Evolutionary conservation across 2,888 invertebrate genomes (phyloP).

Genomic region (Troglohyphantes excavatus): DNA sequence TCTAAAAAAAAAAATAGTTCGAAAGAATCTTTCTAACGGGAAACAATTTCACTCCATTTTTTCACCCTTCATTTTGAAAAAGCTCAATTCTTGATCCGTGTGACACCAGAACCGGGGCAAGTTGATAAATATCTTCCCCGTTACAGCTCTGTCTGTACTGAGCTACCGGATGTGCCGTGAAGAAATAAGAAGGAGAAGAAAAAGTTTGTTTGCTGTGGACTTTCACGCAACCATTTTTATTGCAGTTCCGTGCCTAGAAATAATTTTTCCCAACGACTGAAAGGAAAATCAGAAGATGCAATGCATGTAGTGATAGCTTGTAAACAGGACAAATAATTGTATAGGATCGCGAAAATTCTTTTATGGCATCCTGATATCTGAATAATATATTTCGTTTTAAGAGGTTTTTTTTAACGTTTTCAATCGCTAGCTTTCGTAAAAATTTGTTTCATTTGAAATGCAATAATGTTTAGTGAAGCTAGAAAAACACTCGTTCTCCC

Average conservation of each 20-base stretch:
- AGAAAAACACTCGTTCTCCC: too few relatives aligned
- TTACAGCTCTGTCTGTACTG: not conserved
- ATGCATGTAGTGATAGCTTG: not conserved
- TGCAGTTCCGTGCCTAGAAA: not conserved
- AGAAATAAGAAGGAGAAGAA: not conserved
- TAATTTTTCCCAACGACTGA: not conserved
- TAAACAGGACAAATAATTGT: not conserved
- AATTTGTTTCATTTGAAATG: too few relatives aligned
- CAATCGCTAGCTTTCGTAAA: too few relatives aligned
- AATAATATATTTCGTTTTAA: too few relatives aligned
- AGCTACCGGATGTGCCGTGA: not conserved
- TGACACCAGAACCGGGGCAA: not conserved
- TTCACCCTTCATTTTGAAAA: not conserved
- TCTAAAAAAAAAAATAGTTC: not conserved
- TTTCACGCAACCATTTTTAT: slow-evolving; percentile 1
- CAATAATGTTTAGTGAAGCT: too few relatives aligned
- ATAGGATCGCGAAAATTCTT: not conserved
- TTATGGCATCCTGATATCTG: not conserved
- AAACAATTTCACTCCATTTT: not conserved
- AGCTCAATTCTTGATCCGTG: not conserved
- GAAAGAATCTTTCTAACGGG: not conserved
- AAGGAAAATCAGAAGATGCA: not conserved
- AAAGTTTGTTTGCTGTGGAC: not conserved
- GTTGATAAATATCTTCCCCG: not conserved
- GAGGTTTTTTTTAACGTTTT: too few relatives aligned